A percentile compares a stretch with the other conserved stretches of the same genome.
phyloP scores from a whole-genome alignment of 2,797 vertebrate species.

The Capromys pilorides region DNA sequence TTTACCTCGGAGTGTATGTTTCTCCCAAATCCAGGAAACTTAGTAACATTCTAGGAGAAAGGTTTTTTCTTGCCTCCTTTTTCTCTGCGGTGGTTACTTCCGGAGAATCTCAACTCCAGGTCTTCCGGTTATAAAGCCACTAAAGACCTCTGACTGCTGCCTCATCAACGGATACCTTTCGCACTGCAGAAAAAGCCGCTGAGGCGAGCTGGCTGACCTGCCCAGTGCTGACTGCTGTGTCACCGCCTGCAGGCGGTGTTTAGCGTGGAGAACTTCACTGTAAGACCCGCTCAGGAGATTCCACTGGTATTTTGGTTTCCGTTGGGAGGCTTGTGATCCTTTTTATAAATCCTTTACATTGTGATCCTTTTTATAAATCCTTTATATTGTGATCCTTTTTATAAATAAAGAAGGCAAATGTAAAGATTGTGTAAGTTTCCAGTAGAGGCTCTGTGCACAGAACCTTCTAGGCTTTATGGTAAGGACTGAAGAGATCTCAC shows the following conservation, averaged over 20 bases:
- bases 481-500: background rate
- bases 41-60: background rate
- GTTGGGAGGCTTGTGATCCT: background rate
- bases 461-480: background rate
- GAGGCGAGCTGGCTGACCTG: background rate
- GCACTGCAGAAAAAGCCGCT: background rate
- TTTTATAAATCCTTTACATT: slow-evolving; percentile 21
- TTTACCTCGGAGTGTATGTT: background rate
- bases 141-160: background rate
- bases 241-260: background rate
- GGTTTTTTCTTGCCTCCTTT: background rate
- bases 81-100: slow-evolving; percentile 9
- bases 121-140: slow-evolving; percentile 1
- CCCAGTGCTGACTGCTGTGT: background rate
- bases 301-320: background rate
- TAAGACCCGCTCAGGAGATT: background rate
- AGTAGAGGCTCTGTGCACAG: background rate
- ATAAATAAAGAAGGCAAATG: background rate
- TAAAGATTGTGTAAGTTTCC: background rate
- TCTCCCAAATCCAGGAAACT: background rate
- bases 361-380: background rate
- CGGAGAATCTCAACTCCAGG: background rate
- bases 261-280: background rate
- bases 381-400: background rate
- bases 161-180: background rate